phyloP scores from a whole-genome alignment of 2,113 vertebrate genomes.

The Numenius arquata region DNA sequence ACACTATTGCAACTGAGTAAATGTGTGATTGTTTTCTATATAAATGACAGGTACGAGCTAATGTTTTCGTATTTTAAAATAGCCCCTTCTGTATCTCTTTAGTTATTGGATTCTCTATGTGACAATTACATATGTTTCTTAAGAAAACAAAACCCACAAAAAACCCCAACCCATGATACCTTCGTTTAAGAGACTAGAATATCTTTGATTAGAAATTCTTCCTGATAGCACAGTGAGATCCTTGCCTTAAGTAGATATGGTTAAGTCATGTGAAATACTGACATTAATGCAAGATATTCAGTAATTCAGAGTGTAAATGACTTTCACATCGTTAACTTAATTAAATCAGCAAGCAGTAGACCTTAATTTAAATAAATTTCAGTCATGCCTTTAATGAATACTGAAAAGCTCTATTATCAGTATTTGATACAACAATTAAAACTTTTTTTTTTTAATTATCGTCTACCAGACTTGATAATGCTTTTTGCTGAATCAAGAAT shows the following conservation, averaged over 20 bases:
- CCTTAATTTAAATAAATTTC: background rate
- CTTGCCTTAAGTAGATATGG: background rate
- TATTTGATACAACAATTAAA: background rate
- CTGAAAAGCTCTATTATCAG: background rate
- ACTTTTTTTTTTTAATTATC: background rate
- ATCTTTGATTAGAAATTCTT: background rate
- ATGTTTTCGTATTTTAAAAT: constrained; percentile 73
- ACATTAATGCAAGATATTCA: background rate
- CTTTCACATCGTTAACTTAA: background rate
- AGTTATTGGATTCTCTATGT: constrained; percentile 78
- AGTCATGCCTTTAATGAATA: background rate
- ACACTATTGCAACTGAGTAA: background rate
- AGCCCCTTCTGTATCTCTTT: constrained; percentile 78
- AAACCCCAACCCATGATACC: accelerated
- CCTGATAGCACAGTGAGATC: background rate
- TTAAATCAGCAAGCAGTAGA: background rate
- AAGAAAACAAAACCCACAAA: background rate
- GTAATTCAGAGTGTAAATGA: background rate
- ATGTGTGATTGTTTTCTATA: constrained; percentile 42
- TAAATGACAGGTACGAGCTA: constrained; percentile 67
- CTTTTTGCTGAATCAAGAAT: background rate
- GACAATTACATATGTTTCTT: constrained; percentile 71
- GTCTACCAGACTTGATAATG: background rate
- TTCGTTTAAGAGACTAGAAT: background rate
- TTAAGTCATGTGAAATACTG: background rate